Conservation (phyloP, 2,113 vertebrate genomes). For the Ceuthmochares aereus region DNA sequence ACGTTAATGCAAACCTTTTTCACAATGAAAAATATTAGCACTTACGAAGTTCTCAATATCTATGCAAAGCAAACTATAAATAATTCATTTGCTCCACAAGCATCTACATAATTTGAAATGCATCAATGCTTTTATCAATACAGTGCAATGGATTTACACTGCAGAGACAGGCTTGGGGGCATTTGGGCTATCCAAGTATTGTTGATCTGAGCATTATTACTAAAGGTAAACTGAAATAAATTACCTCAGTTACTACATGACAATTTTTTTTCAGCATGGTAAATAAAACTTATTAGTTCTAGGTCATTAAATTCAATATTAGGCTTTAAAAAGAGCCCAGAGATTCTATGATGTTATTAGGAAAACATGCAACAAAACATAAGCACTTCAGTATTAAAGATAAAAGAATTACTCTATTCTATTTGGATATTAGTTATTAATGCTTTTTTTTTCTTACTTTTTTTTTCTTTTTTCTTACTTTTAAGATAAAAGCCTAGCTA, state of each 20-base stretch:
- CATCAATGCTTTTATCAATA: constrained; percentile 25
- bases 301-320: constrained; percentile 49
- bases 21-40: constrained; percentile 18
- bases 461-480: not conserved
- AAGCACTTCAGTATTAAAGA: not conserved
- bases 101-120: constrained; percentile 3
- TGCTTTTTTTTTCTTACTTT: too few species aligned
- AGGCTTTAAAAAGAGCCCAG: constrained; percentile 1
- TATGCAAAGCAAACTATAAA: constrained; percentile 51
- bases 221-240: constrained; percentile 52
- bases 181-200: not conserved
- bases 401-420: not conserved
- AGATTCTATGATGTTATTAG: constrained; percentile 17
- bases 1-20: not conserved
- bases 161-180: not conserved
- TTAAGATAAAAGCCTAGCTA: not conserved
- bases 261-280: not conserved
- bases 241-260: not conserved
- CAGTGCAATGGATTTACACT: not conserved
- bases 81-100: not conserved
- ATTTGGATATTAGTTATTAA: constrained; percentile 21
- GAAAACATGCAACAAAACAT: not conserved
- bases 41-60: constrained; percentile 38
- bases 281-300: constrained; percentile 67
- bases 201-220: constrained; percentile 15